These are phyloP conservation scores for Thamnaconus septentrionalis DNA, from an alignment of 2,113 vertebrate genomes.

Conservation along the genomic window DNA sequence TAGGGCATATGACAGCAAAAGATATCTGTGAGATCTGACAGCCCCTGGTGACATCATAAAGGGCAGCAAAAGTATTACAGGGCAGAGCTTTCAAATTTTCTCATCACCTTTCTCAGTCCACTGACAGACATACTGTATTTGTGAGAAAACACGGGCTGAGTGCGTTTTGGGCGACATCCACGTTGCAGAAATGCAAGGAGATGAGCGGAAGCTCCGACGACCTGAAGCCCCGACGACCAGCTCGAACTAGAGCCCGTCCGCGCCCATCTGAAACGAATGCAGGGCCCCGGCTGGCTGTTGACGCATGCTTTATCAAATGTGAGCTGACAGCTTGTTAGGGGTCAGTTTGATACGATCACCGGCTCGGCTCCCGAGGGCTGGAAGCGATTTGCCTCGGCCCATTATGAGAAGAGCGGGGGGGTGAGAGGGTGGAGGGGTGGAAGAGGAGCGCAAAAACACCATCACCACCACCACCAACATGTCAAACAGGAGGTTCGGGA, in stretches of 20 bases:
- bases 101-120: too few relatives aligned
- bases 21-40: too few relatives aligned
- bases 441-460: not conserved
- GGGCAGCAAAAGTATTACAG: too few relatives aligned
- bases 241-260: slow-evolving; percentile 46
- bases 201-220: not conserved
- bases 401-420: slow-evolving; percentile 57
- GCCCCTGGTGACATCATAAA: too few relatives aligned
- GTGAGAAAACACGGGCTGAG: too few relatives aligned
- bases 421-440: slow-evolving; percentile 22
- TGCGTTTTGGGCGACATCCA: too few relatives aligned
- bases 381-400: slow-evolving; percentile 61
- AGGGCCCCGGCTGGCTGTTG: slow-evolving; percentile 35
- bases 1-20: too few relatives aligned
- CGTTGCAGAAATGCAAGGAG: not conserved
- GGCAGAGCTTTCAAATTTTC: too few relatives aligned
- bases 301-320: slow-evolving; percentile 69
- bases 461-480: slow-evolving; percentile 8
- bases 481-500: slow-evolving; percentile 29
- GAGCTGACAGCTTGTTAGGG: slow-evolving; percentile 76
- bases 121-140: too few relatives aligned
- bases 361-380: slow-evolving; percentile 45
- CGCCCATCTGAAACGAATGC: slow-evolving; percentile 49
- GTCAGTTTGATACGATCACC: slow-evolving; percentile 72
- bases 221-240: not conserved